These are phyloP conservation scores for Ctenoplectra terminalis DNA, from an alignment of 1,140 invertebrate species.

Conservation along the genomic window DNA sequence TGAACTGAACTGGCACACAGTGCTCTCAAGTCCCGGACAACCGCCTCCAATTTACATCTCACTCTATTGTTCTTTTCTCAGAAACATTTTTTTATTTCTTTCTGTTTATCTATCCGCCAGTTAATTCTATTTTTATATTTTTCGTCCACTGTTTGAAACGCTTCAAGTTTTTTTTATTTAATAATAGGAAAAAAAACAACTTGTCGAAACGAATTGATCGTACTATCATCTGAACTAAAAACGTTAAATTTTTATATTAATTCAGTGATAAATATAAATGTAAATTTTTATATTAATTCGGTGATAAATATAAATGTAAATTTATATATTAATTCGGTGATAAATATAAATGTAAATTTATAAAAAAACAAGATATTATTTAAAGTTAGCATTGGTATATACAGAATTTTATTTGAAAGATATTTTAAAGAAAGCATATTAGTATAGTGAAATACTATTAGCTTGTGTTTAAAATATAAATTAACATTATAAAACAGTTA, in stretches of 20 bases:
- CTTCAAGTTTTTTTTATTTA: not conserved
- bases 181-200: no score
- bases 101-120: no score
- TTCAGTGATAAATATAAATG: no score
- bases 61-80: slow-evolving; percentile 35
- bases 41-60: slow-evolving; percentile 52
- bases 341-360: no score
- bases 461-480: not conserved
- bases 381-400: not conserved
- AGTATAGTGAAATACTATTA: not conserved
- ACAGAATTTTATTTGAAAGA: not conserved
- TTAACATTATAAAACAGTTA: no score
- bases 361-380: no score
- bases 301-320: no score
- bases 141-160: no score
- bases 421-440: not conserved
- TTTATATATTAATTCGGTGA: no score
- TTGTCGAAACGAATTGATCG: no score
- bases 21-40: slow-evolving; percentile 62
- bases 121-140: not conserved
- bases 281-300: no score
- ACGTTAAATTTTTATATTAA: not conserved
- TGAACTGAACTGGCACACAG: slow-evolving; percentile 79
- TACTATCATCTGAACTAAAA: no score
- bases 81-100: not conserved